These are phyloP conservation scores for Oxytorus armatus DNA, from an alignment of 2,888 invertebrate genomes.

Conservation along the genomic window DNA sequence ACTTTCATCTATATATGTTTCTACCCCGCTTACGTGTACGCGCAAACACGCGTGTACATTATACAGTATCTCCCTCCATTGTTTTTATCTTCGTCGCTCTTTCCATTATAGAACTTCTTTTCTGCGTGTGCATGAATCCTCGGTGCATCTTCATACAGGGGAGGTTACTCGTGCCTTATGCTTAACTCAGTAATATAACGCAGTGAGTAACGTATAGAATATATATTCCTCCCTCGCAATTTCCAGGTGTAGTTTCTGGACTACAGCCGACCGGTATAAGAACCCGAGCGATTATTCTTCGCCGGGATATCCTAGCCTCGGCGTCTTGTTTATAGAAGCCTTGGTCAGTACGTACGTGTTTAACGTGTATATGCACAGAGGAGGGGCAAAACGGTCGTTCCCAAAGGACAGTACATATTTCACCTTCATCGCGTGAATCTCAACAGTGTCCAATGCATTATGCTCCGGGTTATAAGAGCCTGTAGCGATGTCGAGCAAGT, in stretches of 20 bases:
- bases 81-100: slow-evolving; percentile 31
- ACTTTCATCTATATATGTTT: slow-evolving; percentile 43
- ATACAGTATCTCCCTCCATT: slow-evolving; percentile 35
- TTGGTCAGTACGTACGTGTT: slow-evolving; percentile 3
- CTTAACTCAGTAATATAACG: slow-evolving; percentile 17
- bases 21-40: slow-evolving; percentile 8
- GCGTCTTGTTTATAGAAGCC: slow-evolving; percentile 33
- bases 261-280: slow-evolving; percentile 10
- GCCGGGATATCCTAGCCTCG: slow-evolving; percentile 18
- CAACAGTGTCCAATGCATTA: neutral
- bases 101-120: slow-evolving; percentile 54
- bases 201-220: neutral
- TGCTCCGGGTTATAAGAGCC: neutral
- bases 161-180: slow-evolving; percentile 32
- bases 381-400: slow-evolving; percentile 1
- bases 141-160: slow-evolving; percentile 14
- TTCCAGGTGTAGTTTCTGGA: slow-evolving; percentile 35
- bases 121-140: slow-evolving; percentile 1
- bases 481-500: neutral
- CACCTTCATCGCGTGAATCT: too few species aligned
- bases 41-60: slow-evolving; percentile 20
- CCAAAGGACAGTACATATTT: neutral
- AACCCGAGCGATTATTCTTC: slow-evolving; percentile 50
- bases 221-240: slow-evolving; percentile 48
- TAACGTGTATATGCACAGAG: neutral